Base-by-base conservation (phyloP, 2,888 invertebrate genomes). In the Drymonia ruficornis region DNA sequence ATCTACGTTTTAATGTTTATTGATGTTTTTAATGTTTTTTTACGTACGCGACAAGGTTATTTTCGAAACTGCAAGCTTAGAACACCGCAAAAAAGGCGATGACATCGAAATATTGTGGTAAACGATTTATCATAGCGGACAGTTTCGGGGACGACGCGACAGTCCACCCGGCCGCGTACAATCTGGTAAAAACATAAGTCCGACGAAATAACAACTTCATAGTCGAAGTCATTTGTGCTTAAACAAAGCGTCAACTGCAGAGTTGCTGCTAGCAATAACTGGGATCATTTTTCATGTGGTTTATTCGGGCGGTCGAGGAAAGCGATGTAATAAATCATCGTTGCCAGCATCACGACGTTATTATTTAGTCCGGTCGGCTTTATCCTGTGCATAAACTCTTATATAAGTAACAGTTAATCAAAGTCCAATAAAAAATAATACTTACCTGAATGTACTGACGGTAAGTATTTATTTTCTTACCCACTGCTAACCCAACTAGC, bases 211-310 rank as follows among this genome's bases (percentile, higher is more conserved):
- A 87, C 83, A 80, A 84, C 75, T 88, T 85, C 84, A 84, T 89
- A 90, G 91, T 87, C 84, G 83, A 84, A 90, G 87, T 90, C 90
- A 89, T 90, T 91, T 91, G 87, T 87, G 89, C 87, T 88, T 90
- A 91, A 90, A 91, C 90, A 91, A 89, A 90, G 89, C 90, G 90
- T 91, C 91, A 91, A 89, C 87, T 83, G 87, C 91, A 91, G 91
- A 86, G 87, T 84, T 84, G 86, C 80, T 85, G 85, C 78, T 84
- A 85, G 90, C 89, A 91, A 91, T 91, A 91, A 89, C 88, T 81
- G 80, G 78, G 86, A 91, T 89, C 91, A 91, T 92, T 92, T 92
- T 92, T 92, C 91, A 92, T 89, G 85, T 81, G 91, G 90, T 88
- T 91, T 89, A 90, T 91, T 91, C 89, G 84, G 84, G 86, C 88